Evolutionary conservation across 2,888 invertebrate genomes (phyloP).

Genomic region (Drosophila neoperkinsi): DNA sequence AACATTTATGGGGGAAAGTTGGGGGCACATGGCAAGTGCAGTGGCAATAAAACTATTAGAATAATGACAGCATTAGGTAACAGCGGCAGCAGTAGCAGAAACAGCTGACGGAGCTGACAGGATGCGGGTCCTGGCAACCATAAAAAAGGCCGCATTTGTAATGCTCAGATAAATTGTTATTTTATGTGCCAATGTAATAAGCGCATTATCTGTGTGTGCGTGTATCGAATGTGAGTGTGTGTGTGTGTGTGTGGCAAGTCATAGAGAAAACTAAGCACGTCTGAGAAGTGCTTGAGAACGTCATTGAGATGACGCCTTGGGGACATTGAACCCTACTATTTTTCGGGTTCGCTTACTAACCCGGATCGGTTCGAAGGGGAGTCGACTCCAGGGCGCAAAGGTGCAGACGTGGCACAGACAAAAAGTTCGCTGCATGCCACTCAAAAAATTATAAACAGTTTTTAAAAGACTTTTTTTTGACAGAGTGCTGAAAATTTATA

Average conservation of each 20-base stretch:
- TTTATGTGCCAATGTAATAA: slow-evolving; percentile 81
- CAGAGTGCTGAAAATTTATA: slow-evolving; percentile 71
- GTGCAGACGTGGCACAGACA: slow-evolving; percentile 73
- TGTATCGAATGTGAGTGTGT: slow-evolving; percentile 9
- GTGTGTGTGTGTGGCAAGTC: slow-evolving; percentile 49
- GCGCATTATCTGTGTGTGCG: slow-evolving; percentile 65
- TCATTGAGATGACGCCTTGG: slow-evolving; percentile 75
- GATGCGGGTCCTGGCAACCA: slow-evolving; percentile 37
- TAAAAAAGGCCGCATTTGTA: slow-evolving; percentile 66
- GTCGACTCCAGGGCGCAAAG: slow-evolving; percentile 59
- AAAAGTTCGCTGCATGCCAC: slow-evolving; percentile 41
- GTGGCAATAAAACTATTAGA: slow-evolving; percentile 70
- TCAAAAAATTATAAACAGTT: slow-evolving; percentile 77
- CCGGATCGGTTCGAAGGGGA: slow-evolving; percentile 1
- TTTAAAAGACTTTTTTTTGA: slow-evolving; percentile 72
- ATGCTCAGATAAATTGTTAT: slow-evolving; percentile 81
- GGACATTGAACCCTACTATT: slow-evolving; percentile 68
- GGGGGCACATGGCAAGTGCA: slow-evolving; percentile 35
- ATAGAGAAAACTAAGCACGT: slow-evolving; percentile 79
- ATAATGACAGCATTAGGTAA: slow-evolving; percentile 61
- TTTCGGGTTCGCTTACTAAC: slow-evolving; percentile 3
- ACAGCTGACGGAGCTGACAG: slow-evolving; percentile 41
- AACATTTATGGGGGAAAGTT: slow-evolving; percentile 63
- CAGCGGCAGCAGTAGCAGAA: slow-evolving; percentile 21
- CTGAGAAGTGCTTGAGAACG: slow-evolving; percentile 40